phyloP scores from a whole-genome alignment of 2,888 invertebrate genomes.

The Pristionchus fissidentatus region DNA sequence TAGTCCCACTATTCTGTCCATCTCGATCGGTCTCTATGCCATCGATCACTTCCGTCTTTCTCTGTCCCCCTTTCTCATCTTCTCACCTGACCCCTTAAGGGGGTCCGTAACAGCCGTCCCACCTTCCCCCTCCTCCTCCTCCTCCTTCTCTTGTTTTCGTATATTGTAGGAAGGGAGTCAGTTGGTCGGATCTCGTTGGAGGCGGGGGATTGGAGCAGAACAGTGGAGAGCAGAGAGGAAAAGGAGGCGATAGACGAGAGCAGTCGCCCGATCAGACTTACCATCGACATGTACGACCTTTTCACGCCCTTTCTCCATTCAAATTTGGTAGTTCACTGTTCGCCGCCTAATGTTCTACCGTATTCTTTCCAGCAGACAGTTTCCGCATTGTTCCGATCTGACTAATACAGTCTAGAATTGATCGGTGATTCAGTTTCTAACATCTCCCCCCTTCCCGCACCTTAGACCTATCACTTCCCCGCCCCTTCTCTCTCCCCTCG shows the following conservation, averaged over 20 bases:
- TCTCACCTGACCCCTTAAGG: slow-evolving; percentile 44
- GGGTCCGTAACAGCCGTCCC: slow-evolving; percentile 3
- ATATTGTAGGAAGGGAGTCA: slow-evolving; percentile 66
- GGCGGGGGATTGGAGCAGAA: slow-evolving; percentile 7
- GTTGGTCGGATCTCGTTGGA: slow-evolving; percentile 63
- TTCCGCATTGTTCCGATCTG: too few relatives aligned
- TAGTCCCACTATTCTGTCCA: too few relatives aligned
- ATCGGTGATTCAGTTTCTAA: not conserved
- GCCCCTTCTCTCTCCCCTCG: not conserved
- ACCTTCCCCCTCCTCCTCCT: not conserved
- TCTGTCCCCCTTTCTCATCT: slow-evolving; percentile 11
- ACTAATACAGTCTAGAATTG: not conserved
- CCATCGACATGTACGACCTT: slow-evolving; percentile 29
- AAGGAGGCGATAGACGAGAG: not conserved
- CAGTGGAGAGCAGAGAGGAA: not conserved
- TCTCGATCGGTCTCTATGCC: not conserved
- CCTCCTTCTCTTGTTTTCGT: slow-evolving; percentile 21
- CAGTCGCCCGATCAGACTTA: slow-evolving; percentile 18
- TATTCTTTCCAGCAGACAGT: too few relatives aligned
- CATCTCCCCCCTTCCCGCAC: not conserved
- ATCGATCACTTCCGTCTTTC: not conserved
- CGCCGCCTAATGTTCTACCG: not conserved
- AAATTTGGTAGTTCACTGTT: not conserved
- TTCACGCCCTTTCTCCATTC: not conserved
- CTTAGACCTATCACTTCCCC: slow-evolving; percentile 3